Evolutionary conservation across 2,113 vertebrate genomes (phyloP).

Genomic region (Periophthalmus modestus): DNA sequence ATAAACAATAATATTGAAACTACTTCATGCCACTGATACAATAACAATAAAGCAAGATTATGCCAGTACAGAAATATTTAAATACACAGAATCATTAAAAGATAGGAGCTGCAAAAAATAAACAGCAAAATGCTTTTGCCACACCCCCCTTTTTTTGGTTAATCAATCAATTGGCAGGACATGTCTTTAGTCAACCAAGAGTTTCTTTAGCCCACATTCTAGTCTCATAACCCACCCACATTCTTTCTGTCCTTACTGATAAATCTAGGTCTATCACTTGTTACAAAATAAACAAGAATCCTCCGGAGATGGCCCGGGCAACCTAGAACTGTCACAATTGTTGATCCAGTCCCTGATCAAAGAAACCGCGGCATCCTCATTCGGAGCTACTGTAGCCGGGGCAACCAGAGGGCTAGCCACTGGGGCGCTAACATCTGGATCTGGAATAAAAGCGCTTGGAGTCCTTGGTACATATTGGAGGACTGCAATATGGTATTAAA

Average conservation of each 20-base stretch:
- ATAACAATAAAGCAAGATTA: too few species aligned
- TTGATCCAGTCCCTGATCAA: constrained; percentile 48
- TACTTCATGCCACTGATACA: too few species aligned
- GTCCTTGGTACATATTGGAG: constrained; percentile 21
- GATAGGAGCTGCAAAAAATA: too few species aligned
- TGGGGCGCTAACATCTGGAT: constrained; percentile 33
- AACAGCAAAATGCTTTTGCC: too few species aligned
- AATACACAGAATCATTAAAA: too few species aligned
- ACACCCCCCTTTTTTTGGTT: too few species aligned
- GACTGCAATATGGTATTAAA: constrained; percentile 43
- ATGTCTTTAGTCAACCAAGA: too few species aligned
- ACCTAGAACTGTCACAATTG: constrained; percentile 64
- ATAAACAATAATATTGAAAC: too few species aligned
- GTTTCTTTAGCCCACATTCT: too few species aligned
- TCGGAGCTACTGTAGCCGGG: constrained; percentile 24
- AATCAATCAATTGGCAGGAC: too few species aligned
- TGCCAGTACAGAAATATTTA: too few species aligned
- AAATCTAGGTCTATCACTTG: constrained; percentile 38
- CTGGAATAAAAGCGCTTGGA: constrained; percentile 25
- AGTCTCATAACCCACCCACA: background rate
- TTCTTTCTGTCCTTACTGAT: constrained; percentile 1
- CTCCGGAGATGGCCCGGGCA: constrained; percentile 46
- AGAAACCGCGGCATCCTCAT: constrained; percentile 7
- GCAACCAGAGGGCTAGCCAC: constrained; percentile 8
- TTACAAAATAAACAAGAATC: constrained; percentile 43